Evolutionary conservation across 2,113 vertebrate genomes (phyloP).

Genomic region (Bolborhynchus lineola): DNA sequence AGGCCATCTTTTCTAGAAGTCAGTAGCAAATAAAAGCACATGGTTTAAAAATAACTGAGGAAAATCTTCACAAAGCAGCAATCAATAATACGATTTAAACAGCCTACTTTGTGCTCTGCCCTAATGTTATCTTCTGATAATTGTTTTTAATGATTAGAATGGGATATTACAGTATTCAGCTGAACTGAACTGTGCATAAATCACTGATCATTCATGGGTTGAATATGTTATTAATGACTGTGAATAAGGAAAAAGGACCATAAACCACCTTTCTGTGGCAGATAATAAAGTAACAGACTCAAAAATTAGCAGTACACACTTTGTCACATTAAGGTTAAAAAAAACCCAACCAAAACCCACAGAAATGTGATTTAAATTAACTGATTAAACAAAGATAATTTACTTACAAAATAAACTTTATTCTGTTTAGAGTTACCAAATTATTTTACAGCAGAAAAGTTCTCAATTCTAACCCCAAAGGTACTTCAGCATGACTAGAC

Average conservation of each 20-base stretch:
- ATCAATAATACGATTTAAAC: neutral
- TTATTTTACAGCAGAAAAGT: neutral
- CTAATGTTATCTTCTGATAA: conserved; percentile 12
- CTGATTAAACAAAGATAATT: neutral
- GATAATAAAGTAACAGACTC: neutral
- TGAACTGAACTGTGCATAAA: conserved; percentile 12
- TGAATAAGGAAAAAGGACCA: neutral
- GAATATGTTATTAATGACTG: conserved; percentile 2
- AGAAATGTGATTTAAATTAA: neutral
- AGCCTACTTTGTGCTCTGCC: neutral
- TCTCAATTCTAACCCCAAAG: neutral
- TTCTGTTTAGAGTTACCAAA: neutral
- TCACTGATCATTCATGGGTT: neutral
- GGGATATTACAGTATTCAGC: neutral
- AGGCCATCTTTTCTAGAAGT: neutral
- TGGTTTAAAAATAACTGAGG: neutral
- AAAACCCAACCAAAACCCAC: neutral
- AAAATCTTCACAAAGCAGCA: neutral
- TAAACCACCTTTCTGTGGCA: neutral
- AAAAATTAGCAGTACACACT: neutral
- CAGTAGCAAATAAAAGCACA: neutral
- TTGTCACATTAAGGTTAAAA: neutral
- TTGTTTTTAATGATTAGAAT: conserved; percentile 20
- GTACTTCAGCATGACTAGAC: neutral
- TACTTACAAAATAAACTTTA: neutral